Conservation (phyloP, 2,797 vertebrate genomes). For the Dendrocincla fuliginosa region DNA sequence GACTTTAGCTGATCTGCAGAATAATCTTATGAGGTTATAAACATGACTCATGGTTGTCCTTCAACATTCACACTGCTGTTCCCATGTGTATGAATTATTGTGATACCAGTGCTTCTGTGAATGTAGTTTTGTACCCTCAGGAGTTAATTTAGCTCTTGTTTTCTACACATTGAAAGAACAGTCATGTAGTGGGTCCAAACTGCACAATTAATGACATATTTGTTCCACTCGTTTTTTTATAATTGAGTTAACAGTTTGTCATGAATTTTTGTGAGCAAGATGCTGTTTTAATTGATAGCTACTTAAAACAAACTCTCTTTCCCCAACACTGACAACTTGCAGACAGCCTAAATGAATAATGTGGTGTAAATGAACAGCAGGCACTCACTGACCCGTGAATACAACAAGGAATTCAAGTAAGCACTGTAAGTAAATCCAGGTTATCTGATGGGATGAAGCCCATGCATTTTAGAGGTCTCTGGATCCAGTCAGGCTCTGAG, state of each 20-base stretch:
- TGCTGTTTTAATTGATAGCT: neutral
- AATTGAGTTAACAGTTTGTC: neutral
- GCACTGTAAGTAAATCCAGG: neutral
- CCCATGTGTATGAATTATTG: fast-evolving
- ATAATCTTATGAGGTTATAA: neutral
- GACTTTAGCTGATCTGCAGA: neutral
- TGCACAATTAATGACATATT: neutral
- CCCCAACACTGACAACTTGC: neutral
- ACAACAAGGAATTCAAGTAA: neutral
- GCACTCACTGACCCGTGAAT: neutral
- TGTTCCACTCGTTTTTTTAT: neutral
- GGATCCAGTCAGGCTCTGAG: neutral
- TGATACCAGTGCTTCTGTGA: neutral
- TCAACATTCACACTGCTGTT: neutral
- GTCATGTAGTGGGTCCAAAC: neutral
- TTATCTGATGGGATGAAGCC: neutral
- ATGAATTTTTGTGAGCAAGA: neutral
- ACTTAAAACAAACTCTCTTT: neutral
- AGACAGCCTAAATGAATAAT: neutral
- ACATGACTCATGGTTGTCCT: neutral
- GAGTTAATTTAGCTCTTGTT: neutral
- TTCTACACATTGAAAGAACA: neutral
- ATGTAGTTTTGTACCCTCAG: neutral
- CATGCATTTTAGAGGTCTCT: neutral
- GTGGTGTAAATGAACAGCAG: neutral